phyloP scores from a whole-genome alignment of 2,888 invertebrate species.

The Tipula lateralis region DNA sequence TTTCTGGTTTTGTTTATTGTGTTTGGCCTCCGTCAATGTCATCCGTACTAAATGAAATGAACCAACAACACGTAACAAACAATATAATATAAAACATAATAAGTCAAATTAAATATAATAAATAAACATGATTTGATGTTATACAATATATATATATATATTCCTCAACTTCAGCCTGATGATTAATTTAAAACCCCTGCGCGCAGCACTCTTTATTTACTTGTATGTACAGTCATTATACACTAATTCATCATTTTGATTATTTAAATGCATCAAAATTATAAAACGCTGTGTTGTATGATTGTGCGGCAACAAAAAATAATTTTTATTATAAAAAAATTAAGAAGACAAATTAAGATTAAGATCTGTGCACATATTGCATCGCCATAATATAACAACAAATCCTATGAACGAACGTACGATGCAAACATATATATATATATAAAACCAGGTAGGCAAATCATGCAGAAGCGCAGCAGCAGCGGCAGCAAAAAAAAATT shows the following conservation, averaged over 20 bases:
- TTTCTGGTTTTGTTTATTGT: neutral
- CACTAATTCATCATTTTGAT: constrained; percentile 19
- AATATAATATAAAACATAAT: constrained; percentile 25
- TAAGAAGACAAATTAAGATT: constrained; percentile 29
- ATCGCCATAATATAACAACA: constrained; percentile 2
- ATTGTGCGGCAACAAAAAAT: neutral
- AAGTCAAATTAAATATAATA: constrained; percentile 25
- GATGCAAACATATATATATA: too few species aligned
- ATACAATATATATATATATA: neutral
- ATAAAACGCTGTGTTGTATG: neutral
- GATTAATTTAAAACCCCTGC: constrained; percentile 25
- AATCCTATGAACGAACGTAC: neutral
- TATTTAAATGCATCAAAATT: constrained; percentile 7
- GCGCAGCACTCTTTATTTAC: neutral
- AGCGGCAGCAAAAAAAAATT: neutral
- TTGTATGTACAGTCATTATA: too few species aligned
- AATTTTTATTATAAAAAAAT: neutral
- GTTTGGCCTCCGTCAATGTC: constrained; percentile 29
- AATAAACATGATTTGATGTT: constrained; percentile 25
- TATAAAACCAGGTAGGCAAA: constrained; percentile 28
- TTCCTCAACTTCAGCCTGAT: neutral
- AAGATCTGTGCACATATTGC: constrained; percentile 25
- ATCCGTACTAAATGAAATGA: constrained; percentile 7
- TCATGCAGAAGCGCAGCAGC: neutral
- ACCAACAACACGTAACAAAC: constrained; percentile 19